Conservation (phyloP, 2,797 vertebrate species). For the Phylloscopus collybita region DNA sequence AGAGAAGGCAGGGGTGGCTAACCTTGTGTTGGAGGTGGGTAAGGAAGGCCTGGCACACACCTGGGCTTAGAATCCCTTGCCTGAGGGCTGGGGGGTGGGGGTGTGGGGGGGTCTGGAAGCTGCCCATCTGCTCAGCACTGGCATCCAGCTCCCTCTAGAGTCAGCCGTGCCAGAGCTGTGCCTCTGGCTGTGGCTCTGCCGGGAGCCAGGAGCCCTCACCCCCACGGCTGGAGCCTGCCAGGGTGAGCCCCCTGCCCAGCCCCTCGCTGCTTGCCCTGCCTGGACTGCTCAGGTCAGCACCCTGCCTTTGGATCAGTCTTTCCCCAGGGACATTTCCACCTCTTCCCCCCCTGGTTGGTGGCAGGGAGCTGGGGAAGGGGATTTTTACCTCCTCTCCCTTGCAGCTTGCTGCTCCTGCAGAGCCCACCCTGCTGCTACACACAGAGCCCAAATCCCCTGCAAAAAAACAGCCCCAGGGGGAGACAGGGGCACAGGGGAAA, state of each 20-base stretch:
- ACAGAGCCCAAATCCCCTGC: neutral
- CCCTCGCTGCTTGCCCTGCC: neutral
- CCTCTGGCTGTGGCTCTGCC: neutral
- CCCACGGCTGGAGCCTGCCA: neutral
- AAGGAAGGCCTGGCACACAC: neutral
- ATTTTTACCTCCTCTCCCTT: neutral
- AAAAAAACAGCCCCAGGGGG: neutral
- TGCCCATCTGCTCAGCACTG: neutral
- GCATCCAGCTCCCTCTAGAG: slow-evolving; percentile 44
- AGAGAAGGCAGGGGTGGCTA: neutral
- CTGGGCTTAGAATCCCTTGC: neutral
- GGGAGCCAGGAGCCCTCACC: neutral
- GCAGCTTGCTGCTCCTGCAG: neutral
- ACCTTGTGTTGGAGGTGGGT: neutral
- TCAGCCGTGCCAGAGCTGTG: neutral
- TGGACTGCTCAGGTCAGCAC: neutral
- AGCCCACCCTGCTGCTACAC: neutral
- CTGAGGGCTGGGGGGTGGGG: neutral
- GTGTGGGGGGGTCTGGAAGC: neutral
- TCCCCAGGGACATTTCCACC: neutral
- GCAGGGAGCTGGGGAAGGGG: neutral
- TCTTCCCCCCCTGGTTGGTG: neutral
- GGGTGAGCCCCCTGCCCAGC: neutral
- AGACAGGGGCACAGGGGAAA: neutral
- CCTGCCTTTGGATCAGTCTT: neutral